Percentiles rank a stretch among this genome's conserved stretches.
Evolutionary conservation across 2,113 vertebrate genomes (phyloP).

Genomic region (Oncorhynchus clarkii): DNA sequence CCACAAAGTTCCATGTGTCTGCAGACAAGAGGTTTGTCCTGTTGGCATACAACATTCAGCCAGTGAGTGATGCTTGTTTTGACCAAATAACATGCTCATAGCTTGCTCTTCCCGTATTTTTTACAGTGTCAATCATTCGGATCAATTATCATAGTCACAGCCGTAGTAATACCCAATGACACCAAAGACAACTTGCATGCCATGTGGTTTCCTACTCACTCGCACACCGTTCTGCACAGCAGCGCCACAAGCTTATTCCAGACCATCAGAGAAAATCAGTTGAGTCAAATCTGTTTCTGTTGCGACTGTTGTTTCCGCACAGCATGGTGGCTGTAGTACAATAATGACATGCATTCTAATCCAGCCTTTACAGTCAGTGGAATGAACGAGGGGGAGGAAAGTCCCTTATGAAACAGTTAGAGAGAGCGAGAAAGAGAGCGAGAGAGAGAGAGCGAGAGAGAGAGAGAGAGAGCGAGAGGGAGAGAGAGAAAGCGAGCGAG

Average conservation of each 20-base stretch:
- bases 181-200: background rate
- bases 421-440: background rate
- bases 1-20: conserved; percentile 70
- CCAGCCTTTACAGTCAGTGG: conserved; percentile 10
- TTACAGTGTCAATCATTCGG: background rate
- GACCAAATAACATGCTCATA: background rate
- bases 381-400: background rate
- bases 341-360: conserved; percentile 45
- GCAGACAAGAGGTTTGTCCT: conserved; percentile 75
- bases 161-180: background rate
- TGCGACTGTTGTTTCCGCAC: conserved; percentile 13
- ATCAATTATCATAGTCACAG: background rate
- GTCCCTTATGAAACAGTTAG: background rate
- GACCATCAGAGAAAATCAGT: background rate
- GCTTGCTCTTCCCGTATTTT: background rate
- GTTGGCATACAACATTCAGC: conserved; percentile 71
- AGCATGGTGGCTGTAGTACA: conserved; percentile 36
- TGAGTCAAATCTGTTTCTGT: background rate
- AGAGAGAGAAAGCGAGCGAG: background rate
- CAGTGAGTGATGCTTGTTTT: conserved; percentile 60
- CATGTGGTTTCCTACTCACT: background rate
- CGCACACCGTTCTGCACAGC: background rate
- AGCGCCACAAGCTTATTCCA: background rate
- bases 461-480: conserved; percentile 2
- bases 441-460: background rate